Conservation (phyloP, 2,113 vertebrate species). For the Ceyx cyanopectus region DNA sequence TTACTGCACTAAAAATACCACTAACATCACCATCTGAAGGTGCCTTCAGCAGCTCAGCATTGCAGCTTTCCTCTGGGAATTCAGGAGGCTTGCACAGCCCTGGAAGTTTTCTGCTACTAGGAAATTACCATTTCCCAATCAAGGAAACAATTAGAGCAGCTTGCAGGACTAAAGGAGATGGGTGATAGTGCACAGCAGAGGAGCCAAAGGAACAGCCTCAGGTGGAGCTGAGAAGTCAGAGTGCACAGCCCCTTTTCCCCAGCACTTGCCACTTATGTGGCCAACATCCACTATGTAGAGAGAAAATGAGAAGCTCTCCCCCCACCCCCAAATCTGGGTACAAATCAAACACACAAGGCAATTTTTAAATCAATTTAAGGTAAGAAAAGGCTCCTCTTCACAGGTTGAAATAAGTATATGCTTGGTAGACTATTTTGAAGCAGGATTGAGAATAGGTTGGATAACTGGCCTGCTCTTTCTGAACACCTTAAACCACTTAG, state of each 20-base stretch:
- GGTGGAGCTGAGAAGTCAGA: background rate
- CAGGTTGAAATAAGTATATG: background rate
- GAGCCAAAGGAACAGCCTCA: background rate
- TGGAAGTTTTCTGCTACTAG: background rate
- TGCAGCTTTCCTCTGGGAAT: background rate
- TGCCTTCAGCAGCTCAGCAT: background rate
- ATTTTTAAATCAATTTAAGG: background rate
- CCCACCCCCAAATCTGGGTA: too few species aligned
- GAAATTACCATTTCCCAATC: background rate
- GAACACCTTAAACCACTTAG: background rate
- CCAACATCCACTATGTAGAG: background rate
- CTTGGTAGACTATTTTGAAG: background rate
- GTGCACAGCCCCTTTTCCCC: background rate
- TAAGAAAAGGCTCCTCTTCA: background rate
- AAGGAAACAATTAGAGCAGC: background rate
- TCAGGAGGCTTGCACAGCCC: background rate
- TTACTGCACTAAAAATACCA: background rate
- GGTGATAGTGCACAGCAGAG: background rate
- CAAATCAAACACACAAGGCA: background rate
- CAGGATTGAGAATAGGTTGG: background rate
- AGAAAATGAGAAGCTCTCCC: too few species aligned
- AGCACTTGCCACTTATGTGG: background rate
- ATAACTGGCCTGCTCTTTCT: background rate
- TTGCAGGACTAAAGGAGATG: background rate
- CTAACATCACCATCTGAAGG: background rate